Conservation (phyloP, 2,113 vertebrate genomes). For the Hippocampus zosterae region DNA sequence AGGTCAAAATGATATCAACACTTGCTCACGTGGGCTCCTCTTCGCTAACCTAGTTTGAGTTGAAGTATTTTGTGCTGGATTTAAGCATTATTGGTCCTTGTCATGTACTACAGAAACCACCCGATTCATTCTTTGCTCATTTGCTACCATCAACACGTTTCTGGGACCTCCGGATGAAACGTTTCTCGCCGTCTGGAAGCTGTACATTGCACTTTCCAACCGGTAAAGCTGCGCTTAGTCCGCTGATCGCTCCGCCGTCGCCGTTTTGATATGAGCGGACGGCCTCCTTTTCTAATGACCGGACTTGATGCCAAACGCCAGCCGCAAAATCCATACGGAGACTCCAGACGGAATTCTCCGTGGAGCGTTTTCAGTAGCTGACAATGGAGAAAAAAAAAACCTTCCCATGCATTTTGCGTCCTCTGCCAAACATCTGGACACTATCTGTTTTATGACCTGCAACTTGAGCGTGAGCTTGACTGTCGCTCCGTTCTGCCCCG, state of each 20-base stretch:
- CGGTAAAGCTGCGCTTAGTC: no score
- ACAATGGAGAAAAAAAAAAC: slow-evolving; percentile 21
- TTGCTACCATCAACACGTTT: no score
- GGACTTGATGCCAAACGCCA: not conserved
- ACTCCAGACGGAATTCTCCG: not conserved
- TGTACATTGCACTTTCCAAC: no score
- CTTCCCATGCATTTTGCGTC: slow-evolving; percentile 15
- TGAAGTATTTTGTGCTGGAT: no score
- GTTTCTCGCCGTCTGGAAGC: not conserved
- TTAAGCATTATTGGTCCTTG: no score
- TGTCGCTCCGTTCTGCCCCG: slow-evolving; percentile 35
- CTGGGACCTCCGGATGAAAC: not conserved
- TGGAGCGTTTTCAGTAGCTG: slow-evolving; percentile 23
- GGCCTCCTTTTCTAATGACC: not conserved
- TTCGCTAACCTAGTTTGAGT: not conserved
- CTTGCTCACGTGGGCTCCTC: not conserved
- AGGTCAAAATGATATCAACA: not conserved
- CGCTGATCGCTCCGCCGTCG: no score
- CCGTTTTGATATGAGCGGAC: not conserved
- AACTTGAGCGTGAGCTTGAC: slow-evolving; percentile 44
- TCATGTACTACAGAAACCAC: no score
- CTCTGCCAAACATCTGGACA: slow-evolving; percentile 63
- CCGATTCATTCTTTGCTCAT: no score
- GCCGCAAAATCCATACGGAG: not conserved
- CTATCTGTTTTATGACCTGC: slow-evolving; percentile 57